Evolutionary conservation across 2,113 vertebrate species (phyloP).

Genomic region (Menidia beryllina): DNA sequence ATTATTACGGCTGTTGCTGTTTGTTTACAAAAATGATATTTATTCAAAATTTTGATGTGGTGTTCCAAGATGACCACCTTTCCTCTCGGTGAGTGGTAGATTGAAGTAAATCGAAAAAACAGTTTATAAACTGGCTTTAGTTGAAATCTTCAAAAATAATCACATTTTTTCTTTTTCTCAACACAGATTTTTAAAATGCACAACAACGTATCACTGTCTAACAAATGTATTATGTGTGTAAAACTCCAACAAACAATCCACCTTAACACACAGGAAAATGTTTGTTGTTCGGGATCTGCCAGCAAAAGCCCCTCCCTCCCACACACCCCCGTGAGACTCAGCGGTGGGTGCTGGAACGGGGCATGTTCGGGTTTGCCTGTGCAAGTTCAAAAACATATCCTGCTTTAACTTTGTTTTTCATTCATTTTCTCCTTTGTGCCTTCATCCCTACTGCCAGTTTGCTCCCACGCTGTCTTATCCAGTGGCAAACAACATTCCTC

Average conservation of each 20-base stretch:
- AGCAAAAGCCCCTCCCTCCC: constrained; percentile 4
- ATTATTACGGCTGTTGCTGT: too few species aligned
- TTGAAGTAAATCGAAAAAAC: too few species aligned
- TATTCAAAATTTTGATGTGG: too few species aligned
- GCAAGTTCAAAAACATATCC: constrained; percentile 55
- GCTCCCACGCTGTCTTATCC: constrained; percentile 62
- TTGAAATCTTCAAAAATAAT: neutral
- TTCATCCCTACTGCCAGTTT: constrained; percentile 46
- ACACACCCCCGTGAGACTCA: constrained; percentile 27
- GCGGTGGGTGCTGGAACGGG: constrained; percentile 22
- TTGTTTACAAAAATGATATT: too few species aligned
- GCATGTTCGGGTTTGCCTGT: constrained; percentile 68
- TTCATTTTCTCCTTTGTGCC: constrained; percentile 39
- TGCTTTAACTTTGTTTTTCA: constrained; percentile 41
- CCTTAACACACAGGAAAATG: neutral
- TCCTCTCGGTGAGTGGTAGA: too few species aligned
- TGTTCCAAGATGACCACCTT: too few species aligned
- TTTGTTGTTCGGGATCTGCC: constrained; percentile 9
- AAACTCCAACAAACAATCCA: neutral
- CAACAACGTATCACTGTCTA: neutral
- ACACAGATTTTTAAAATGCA: neutral
- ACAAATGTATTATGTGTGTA: neutral
- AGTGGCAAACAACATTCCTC: constrained; percentile 77
- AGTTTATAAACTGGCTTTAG: too few species aligned
- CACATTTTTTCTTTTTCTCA: neutral